Evolutionary conservation across 2,888 invertebrate species (phyloP).

Genomic region (Steinernema hermaphroditum): DNA sequence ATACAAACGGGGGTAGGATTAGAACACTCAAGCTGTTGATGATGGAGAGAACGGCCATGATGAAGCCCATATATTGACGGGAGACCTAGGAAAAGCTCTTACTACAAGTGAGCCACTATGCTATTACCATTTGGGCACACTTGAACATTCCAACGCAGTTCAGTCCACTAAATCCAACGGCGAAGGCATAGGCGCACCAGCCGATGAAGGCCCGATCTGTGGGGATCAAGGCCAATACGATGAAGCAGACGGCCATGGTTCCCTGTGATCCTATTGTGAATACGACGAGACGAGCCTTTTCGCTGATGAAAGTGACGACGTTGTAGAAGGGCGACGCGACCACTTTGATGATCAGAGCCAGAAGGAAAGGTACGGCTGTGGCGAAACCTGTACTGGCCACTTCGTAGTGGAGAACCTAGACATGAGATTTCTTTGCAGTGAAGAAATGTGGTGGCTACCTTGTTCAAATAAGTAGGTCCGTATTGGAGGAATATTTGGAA

Average conservation of each 20-base stretch:
- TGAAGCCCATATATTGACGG: conserved; percentile 25
- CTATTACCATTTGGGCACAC: conserved; percentile 49
- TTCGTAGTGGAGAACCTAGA: conserved; percentile 46
- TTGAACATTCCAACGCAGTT: conserved; percentile 55
- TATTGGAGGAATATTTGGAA: conserved; percentile 33
- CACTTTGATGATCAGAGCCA: conserved; percentile 43
- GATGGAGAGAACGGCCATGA: conserved; percentile 23
- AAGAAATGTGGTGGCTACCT: conserved; percentile 3
- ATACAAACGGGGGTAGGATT: background rate
- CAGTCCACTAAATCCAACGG: conserved; percentile 50
- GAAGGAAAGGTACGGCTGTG: conserved; percentile 47
- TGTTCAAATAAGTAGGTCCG: conserved; percentile 35
- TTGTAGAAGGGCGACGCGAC: conserved; percentile 47
- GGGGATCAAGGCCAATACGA: conserved; percentile 44
- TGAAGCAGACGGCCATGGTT: conserved; percentile 39
- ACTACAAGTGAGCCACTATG: background rate
- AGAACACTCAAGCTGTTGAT: conserved; percentile 3
- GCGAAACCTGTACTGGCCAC: conserved; percentile 47
- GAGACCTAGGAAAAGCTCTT: conserved; percentile 29
- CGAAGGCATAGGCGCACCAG: conserved; percentile 52
- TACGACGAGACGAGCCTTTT: conserved; percentile 36
- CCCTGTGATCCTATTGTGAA: conserved; percentile 29
- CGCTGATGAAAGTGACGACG: conserved; percentile 43
- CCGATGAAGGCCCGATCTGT: conserved; percentile 32
- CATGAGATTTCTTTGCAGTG: background rate